Base-by-base conservation (phyloP, 35 echinoderm and acorn worm species). In the Patiria miniata region DNA sequence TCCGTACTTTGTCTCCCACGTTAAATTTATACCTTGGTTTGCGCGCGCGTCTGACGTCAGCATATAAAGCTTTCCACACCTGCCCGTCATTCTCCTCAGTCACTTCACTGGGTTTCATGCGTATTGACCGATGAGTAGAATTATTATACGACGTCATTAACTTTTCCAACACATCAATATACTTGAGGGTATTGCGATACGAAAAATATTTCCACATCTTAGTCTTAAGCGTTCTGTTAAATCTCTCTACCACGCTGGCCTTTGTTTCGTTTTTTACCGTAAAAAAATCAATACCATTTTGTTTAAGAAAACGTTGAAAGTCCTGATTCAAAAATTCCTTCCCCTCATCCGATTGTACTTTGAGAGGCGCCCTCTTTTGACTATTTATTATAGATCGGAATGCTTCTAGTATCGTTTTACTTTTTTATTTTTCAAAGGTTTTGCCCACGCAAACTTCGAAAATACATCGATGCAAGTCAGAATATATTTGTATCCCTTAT, bases 201-300 rank as follows among this genome's bases (percentile, higher is more conserved):
- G 85, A 47, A 78, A 87, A 87, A 52, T 78, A 87, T 28, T 8
- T 77, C 39, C 59, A 87, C 40, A 87, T 77, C 51, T 51, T 39
- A 30, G 69, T 61, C 56, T 95, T 95, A 3, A 95, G 53, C 0
- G 90, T 92, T 1, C 85, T 58, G 51, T 95, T 95, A 57, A 95
- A 95, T 39, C 89, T 79, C 39, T 93, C 85, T 5, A 93, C 78
- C 0, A 93, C 39, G 32, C 77, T 61, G 8, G 91, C 91, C 52
- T 93, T 88, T 0, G 77, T 81, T 83, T 93, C 79, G 39, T 88
- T 93, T 1, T 80, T 86, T 5, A 85, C 81, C 14, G 85, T 88
- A 42, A 77, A 93, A 39, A 93, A 88, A 79, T 83, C 40, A 40
- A 88, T 79, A 0, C 82, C 47, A 12, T 83, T 83, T 5, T 81